phyloP scores from a whole-genome alignment of 2,113 vertebrate species.

The Arvicanthis niloticus region DNA sequence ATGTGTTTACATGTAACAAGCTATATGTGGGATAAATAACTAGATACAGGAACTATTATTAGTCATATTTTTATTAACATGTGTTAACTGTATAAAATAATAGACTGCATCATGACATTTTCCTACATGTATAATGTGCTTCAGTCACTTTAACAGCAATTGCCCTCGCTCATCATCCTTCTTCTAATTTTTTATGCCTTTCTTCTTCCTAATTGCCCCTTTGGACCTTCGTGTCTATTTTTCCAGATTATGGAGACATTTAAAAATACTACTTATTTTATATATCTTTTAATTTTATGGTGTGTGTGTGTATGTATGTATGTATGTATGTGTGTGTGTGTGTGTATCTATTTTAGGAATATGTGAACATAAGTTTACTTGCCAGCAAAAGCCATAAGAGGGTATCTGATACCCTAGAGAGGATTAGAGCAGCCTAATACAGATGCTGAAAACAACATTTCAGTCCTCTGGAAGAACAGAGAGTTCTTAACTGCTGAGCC shows the following conservation, averaged over 20 bases:
- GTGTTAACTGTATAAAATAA: neutral
- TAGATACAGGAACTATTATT: neutral
- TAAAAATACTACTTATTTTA: neutral
- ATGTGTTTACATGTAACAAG: neutral
- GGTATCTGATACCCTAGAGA: neutral
- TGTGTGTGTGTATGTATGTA: no score
- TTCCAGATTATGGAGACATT: neutral
- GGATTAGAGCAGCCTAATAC: neutral
- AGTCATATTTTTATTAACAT: neutral
- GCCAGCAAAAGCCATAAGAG: neutral
- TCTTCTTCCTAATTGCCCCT: neutral
- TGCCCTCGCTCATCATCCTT: neutral
- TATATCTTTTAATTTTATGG: neutral
- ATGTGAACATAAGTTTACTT: neutral
- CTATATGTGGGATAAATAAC: neutral
- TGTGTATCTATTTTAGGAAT: neutral
- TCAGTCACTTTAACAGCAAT: neutral
- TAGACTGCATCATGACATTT: no score
- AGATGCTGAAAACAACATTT: neutral
- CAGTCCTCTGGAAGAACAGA: neutral
- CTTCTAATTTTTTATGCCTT: neutral
- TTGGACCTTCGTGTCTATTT: neutral
- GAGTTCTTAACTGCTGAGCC: neutral
- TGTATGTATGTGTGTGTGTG: neutral
- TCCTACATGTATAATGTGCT: neutral